These are phyloP conservation scores for Pristionchus arcanus DNA, from an alignment of 2,888 invertebrate genomes.

Conservation along the genomic window DNA sequence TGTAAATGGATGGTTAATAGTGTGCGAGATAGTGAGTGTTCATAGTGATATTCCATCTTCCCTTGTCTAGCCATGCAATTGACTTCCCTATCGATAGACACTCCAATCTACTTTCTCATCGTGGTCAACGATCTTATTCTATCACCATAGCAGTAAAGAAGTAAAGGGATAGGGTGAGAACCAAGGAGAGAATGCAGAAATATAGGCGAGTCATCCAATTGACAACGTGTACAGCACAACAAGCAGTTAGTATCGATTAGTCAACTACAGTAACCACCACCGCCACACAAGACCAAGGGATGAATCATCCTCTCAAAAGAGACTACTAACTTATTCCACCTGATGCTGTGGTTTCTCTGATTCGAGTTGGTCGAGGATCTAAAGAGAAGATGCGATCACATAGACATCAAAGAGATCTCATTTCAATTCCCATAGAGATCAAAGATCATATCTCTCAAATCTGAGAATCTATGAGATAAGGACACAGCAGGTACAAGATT, in stretches of 20 bases:
- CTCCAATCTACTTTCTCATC: background rate
- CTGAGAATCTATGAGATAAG: background rate
- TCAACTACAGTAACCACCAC: conserved; percentile 17
- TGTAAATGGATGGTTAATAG: background rate
- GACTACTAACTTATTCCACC: conserved; percentile 49
- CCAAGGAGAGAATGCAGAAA: conserved; percentile 4
- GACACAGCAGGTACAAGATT: conserved; percentile 15
- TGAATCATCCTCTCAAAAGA: conserved; percentile 38
- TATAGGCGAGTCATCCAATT: background rate
- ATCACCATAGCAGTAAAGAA: conserved; percentile 5
- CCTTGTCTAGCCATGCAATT: background rate
- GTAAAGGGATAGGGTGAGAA: conserved; percentile 6
- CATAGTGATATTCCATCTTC: conserved; percentile 3
- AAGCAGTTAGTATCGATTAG: conserved; percentile 39
- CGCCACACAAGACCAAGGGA: background rate
- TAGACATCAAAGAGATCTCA: background rate
- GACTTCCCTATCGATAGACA: background rate
- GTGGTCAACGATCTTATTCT: background rate
- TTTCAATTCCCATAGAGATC: conserved; percentile 12
- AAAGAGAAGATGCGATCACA: conserved; percentile 16
- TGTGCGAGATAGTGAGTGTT: background rate
- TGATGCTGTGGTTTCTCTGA: background rate
- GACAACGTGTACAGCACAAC: conserved; percentile 3
- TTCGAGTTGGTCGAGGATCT: conserved; percentile 14
- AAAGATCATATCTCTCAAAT: conserved; percentile 22